Evolutionary conservation across 1,140 invertebrate species (phyloP).

Genomic region (Mya arenaria): DNA sequence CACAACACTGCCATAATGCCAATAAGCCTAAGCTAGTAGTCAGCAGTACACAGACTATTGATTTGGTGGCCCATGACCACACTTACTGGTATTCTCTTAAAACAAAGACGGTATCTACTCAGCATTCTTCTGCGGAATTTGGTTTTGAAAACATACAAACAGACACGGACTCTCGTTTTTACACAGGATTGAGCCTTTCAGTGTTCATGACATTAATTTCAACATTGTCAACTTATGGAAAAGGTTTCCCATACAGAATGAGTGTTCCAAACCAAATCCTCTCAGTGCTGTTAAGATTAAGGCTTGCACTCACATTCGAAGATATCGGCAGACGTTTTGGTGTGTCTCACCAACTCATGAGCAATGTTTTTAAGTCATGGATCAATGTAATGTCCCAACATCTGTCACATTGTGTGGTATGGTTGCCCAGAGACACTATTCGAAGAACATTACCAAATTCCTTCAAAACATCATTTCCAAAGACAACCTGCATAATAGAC

Average conservation of each 20-base stretch:
- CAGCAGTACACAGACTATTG: neutral
- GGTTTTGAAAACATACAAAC: neutral
- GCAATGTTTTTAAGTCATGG: constrained; percentile 25
- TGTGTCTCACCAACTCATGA: constrained; percentile 14
- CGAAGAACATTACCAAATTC: constrained; percentile 19
- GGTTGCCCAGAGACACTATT: constrained; percentile 51
- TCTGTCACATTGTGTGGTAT: constrained; percentile 20
- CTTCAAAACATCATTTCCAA: constrained; percentile 35
- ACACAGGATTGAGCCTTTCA: constrained; percentile 17
- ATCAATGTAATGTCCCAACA: constrained; percentile 34
- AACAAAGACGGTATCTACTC: constrained; percentile 9
- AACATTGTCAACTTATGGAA: neutral
- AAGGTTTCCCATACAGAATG: constrained; percentile 5
- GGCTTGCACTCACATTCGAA: constrained; percentile 23
- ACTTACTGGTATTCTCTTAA: neutral
- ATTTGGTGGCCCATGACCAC: neutral
- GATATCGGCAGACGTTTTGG: constrained; percentile 33
- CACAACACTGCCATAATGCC: neutral
- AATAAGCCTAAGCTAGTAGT: constrained; percentile 4
- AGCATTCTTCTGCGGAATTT: constrained; percentile 19
- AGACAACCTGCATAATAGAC: constrained; percentile 54
- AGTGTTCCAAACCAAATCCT: constrained; percentile 24
- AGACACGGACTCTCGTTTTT: neutral
- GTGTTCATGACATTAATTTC: constrained; percentile 20
- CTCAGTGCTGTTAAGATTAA: neutral